A percentile compares a stretch with the other conserved stretches of the same genome.
Conservation (phyloP, 2,797 vertebrate species). For the Sebastes umbrosus region DNA sequence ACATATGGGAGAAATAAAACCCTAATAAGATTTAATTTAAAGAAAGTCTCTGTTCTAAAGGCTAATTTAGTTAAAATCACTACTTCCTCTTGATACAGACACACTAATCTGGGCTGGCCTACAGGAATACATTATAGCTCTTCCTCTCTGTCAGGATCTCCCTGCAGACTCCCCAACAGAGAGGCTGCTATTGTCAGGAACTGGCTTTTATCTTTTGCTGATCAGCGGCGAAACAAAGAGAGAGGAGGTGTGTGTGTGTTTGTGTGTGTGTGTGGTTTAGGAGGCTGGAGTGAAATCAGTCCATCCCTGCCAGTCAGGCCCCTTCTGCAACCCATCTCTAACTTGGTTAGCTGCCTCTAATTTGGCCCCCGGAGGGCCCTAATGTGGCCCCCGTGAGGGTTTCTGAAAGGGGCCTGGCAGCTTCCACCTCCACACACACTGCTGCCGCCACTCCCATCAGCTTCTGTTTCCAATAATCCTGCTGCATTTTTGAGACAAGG, state of each 20-base stretch:
- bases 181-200: conserved; percentile 70
- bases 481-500: conserved; percentile 55
- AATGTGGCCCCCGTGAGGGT: conserved; percentile 58
- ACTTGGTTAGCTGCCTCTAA: conserved; percentile 81
- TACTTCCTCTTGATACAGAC: conserved; percentile 45
- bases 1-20: not conserved
- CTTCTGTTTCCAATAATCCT: conserved; percentile 68
- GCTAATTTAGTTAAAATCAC: conserved; percentile 51
- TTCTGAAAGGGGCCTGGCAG: conserved; percentile 64
- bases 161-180: conserved; percentile 56
- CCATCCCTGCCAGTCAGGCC: conserved; percentile 67
- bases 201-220: conserved; percentile 74
- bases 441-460: conserved; percentile 30
- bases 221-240: conserved; percentile 72
- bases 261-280: conserved; percentile 29
- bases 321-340: conserved; percentile 70
- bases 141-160: conserved; percentile 53
- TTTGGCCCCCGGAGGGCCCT: conserved; percentile 77
- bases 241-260: conserved; percentile 15
- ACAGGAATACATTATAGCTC: conserved; percentile 65
- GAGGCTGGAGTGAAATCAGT: conserved; percentile 59
- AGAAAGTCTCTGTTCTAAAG: conserved; percentile 14
- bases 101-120: conserved; percentile 40
- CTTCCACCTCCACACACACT: conserved; percentile 19
- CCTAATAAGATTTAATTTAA: conserved; percentile 27